Base-by-base conservation (phyloP, 2,888 invertebrate species). In the Agrochola lota region DNA sequence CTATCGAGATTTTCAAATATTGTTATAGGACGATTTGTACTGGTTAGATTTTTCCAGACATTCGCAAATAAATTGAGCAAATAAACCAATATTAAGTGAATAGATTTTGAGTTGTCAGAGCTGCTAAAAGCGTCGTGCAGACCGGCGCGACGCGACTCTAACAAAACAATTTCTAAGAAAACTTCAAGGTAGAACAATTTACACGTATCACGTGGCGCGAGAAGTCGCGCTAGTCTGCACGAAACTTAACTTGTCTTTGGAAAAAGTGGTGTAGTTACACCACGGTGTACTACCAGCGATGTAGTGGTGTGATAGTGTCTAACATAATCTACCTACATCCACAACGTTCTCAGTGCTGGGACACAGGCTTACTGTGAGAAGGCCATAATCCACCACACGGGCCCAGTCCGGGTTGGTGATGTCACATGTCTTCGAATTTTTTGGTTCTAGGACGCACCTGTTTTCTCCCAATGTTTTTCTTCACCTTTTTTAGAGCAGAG, bases 1-100 rank as follows among this genome's bases (percentile, higher is more conserved):
- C 62, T 86, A 68, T 23, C 63, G 63, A 75, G 68, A 79, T 85
- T 85, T 76, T 77, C 77, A 80, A 83, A 86, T 86, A 84, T 81
- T 86, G 49, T 76, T 64, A 46, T 63, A 84, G 78, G 86, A 78
- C 64, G 71, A 77, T 77, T 74, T 77, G 55, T 55, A 35, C 9
- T 59, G 26, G 68, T 57, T 11, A 26, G 3, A 6, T 59, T 62
- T 46, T 71, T 40, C 0, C 1, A 26, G n/a, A 12, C 0, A 40
- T 30, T 40, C 46, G 43, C 8, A 74, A 60, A 73, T 59, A 59
- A 46, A 73, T n/a, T 20, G 6, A 72, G 30, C 7, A 35, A 72
- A 59, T 12, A 73, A 23, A 26, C 26, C 0, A 70, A 73, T 57
- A 43, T 55, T 55, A 17, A 20, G 40, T n/a, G 15, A 43, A 71